Conservation (phyloP, 2,113 vertebrate genomes). For the Cichladusa arquata region DNA sequence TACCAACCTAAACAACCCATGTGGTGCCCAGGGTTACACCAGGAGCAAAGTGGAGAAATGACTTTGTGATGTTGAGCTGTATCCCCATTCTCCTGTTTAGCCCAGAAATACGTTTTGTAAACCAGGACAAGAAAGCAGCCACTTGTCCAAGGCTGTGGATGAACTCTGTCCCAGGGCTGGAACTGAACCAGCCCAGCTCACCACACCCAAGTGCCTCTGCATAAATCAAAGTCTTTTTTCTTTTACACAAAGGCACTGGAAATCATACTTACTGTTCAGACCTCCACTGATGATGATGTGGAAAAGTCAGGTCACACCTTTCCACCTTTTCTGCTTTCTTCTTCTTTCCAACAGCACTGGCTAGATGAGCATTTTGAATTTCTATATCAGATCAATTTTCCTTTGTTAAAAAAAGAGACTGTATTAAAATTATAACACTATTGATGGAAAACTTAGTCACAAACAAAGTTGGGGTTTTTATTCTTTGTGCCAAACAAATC, state of each 20-base stretch:
- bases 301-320: background rate
- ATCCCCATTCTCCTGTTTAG: too few relatives aligned
- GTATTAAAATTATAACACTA: background rate
- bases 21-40: background rate
- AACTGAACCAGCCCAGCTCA: background rate
- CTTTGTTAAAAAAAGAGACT: background rate
- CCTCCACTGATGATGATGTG: background rate
- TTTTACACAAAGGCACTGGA: background rate
- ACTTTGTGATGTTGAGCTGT: too few relatives aligned
- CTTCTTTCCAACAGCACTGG: background rate
- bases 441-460: background rate
- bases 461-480: background rate
- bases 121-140: background rate
- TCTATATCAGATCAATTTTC: background rate
- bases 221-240: background rate
- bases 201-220: background rate
- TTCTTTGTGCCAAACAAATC: background rate
- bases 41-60: background rate
- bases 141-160: background rate
- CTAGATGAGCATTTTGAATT: background rate
- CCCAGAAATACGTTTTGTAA: too few relatives aligned
- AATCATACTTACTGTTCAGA: background rate
- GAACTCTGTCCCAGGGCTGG: background rate
- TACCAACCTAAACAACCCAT: background rate
- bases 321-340: background rate